A percentile compares a stretch with the other conserved stretches of the same genome.
Evolutionary conservation across 2,797 vertebrate genomes (phyloP).

Genomic region (Morus bassanus): DNA sequence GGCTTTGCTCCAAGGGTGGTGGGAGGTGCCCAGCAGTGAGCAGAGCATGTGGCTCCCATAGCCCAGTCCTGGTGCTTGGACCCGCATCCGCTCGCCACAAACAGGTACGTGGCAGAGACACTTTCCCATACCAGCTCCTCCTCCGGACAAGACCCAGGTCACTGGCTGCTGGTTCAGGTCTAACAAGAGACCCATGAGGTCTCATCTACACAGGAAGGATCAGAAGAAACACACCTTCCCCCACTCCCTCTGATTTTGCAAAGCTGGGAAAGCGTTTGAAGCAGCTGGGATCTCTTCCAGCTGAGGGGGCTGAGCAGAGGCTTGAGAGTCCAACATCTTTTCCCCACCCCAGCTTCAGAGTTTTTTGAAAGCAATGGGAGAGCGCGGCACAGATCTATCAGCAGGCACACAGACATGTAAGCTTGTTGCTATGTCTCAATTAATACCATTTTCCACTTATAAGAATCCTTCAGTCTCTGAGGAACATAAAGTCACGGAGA

Average conservation of each 20-base stretch:
- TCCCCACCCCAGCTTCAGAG: neutral
- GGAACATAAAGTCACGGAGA: neutral
- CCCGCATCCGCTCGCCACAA: accelerated
- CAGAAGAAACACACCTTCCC: neutral
- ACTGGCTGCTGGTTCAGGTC: neutral
- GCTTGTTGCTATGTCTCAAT: neutral
- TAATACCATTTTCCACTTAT: neutral
- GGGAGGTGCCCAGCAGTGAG: neutral
- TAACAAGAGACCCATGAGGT: neutral
- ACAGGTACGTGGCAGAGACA: accelerated
- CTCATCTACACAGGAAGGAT: neutral
- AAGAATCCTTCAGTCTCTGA: neutral
- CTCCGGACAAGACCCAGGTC: neutral
- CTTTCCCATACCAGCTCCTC: neutral
- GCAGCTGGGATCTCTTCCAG: neutral
- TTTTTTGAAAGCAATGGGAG: neutral
- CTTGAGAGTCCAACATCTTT: neutral
- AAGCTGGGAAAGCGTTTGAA: neutral
- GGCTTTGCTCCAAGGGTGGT: neutral
- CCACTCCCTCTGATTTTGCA: neutral
- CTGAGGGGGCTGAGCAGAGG: accelerated
- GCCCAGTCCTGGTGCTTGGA: neutral
- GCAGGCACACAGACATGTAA: neutral
- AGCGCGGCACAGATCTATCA: neutral
- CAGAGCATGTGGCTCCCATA: neutral